These are phyloP conservation scores for Strix aluco DNA, from an alignment of 2,113 vertebrate genomes.

Conservation along the genomic window DNA sequence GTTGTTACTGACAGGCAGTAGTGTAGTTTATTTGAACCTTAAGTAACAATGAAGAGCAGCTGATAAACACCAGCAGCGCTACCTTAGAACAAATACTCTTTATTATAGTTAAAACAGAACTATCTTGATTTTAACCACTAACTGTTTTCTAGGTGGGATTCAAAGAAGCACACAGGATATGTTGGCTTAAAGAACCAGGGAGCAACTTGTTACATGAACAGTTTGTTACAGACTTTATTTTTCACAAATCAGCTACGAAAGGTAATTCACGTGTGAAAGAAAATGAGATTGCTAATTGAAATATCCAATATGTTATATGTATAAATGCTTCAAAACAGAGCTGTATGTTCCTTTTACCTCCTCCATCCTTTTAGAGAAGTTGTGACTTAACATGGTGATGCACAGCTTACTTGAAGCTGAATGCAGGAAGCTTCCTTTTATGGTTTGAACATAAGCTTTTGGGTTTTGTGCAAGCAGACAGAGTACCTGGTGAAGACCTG, in stretches of 20 bases:
- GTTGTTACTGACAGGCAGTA: not conserved
- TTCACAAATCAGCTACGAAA: conserved; percentile 98
- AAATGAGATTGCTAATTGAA: not conserved
- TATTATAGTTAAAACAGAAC: not conserved
- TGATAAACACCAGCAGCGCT: not conserved
- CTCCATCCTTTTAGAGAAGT: not conserved
- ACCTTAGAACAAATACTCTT: not conserved
- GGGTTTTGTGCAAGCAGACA: not conserved
- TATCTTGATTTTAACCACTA: not conserved
- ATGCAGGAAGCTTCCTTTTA: not conserved
- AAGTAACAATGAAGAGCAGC: not conserved
- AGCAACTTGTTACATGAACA: conserved; percentile 99
- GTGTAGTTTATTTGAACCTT: not conserved
- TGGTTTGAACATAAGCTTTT: not conserved
- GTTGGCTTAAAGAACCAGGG: conserved; percentile 99
- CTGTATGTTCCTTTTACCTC: not conserved
- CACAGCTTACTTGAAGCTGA: not conserved
- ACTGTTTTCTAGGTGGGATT: conserved; percentile 88
- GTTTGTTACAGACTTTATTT: conserved; percentile 97
- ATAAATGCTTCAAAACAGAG: not conserved
- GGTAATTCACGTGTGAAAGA: conserved; percentile 72
- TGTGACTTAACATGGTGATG: not conserved
- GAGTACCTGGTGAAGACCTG: not conserved
- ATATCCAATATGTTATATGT: not conserved
- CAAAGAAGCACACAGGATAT: conserved; percentile 99